Evolutionary conservation across 2,888 invertebrate species (phyloP), one percentile per base, ranked within the genome.

Genomic region (Volucella inanis): DNA sequence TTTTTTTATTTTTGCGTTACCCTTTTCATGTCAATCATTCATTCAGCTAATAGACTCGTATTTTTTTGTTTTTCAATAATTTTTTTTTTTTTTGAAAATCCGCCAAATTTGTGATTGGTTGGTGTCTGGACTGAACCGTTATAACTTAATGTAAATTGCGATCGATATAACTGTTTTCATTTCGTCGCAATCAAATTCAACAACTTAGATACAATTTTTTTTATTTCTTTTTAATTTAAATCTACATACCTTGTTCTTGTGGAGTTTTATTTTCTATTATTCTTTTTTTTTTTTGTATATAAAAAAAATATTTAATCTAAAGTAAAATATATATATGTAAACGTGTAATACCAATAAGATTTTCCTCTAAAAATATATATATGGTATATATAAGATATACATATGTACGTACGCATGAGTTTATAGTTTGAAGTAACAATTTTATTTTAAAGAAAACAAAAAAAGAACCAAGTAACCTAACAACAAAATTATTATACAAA

Each of bases 211-310:
- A 70, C 50, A 76, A 14, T 64, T 72, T 64, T n/a, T 12, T 67
- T 59, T 72, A 55, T 11, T 80, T 49, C 65, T 80, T 52, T 49
- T 49, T 61, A 18, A 55, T 15, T 43, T 41, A 55, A 18, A 55
- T 85, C 71, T 85, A 85, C 85, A 81, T 85, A 85, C 85, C 85
- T 85, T 85, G 78, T 64, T 76, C 54, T 52, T 72, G 85, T 85
- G 76, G 81, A 72, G 67, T 68, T 79, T 77, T 85, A 76, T 71
- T 76, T 55, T 45, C 52, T 52, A 12, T 49, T 65, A 41, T 15
- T 49, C 43, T n/a, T 59, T 71, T 76, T 45, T 52, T 50, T 75
- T 64, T 57, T 14, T 61, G 9, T 70, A 15, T 57, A 50, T 59
- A 55, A 45, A 57, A 59, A 74, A 45, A 59, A 54, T 31, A 77